Conservation (phyloP, 2,113 vertebrate species). For the Ginglymostoma cirratum region DNA sequence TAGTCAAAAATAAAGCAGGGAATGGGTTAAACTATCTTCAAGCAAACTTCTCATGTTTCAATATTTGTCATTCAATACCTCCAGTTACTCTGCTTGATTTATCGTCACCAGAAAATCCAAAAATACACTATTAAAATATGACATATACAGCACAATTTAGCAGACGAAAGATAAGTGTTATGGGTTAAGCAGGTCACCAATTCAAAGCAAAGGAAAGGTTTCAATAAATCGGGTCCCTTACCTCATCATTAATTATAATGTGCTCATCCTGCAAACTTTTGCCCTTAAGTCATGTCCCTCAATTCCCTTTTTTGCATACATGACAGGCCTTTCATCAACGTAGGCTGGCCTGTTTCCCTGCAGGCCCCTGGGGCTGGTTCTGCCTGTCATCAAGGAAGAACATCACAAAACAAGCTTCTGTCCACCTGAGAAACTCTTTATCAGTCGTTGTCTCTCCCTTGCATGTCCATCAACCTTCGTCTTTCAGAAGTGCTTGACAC, state of each 20-base stretch:
- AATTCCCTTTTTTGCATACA: slow-evolving; percentile 28
- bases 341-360: slow-evolving; percentile 39
- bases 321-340: slow-evolving; percentile 43
- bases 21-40: slow-evolving; percentile 2
- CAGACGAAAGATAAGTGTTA: slow-evolving; percentile 36
- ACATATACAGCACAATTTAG: slow-evolving; percentile 35
- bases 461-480: slow-evolving; percentile 25
- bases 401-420: slow-evolving; percentile 34
- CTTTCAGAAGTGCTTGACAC: slow-evolving; percentile 37
- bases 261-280: slow-evolving; percentile 30
- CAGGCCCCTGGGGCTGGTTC: slow-evolving; percentile 40
- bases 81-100: neutral
- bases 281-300: slow-evolving; percentile 32
- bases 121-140: slow-evolving; percentile 28
- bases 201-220: slow-evolving; percentile 31
- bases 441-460: neutral
- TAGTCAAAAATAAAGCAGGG: neutral
- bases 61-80: slow-evolving; percentile 25
- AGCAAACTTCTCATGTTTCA: slow-evolving; percentile 16
- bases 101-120: neutral
- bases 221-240: slow-evolving; percentile 31
- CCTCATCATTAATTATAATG: slow-evolving; percentile 33
- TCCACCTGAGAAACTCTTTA: slow-evolving; percentile 37
- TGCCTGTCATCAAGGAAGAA: slow-evolving; percentile 42
- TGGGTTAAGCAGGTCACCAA: slow-evolving; percentile 28